Conservation (phyloP, 2,888 invertebrate genomes). For the Camponotus fellah region DNA sequence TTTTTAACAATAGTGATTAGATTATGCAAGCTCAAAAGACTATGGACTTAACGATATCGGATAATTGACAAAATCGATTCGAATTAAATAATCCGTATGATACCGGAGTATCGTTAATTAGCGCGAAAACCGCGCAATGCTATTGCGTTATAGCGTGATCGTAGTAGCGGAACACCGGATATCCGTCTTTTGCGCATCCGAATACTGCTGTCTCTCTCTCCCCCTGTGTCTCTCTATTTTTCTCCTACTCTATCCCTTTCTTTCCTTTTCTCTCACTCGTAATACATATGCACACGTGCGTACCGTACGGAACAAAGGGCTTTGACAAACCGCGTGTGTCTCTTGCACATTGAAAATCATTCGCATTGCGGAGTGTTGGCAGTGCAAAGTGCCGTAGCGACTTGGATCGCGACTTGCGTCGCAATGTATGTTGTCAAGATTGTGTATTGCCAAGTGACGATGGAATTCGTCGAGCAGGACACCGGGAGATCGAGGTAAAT, state of each 20-base stretch:
- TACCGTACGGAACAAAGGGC: conserved; percentile 60
- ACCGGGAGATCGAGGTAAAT: conserved; percentile 60
- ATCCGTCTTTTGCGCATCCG: conserved; percentile 79
- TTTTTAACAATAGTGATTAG: not conserved
- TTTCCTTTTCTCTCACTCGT: conserved; percentile 10
- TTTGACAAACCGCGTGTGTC: conserved; percentile 47
- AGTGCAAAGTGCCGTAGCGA: conserved; percentile 46
- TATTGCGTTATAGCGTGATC: conserved; percentile 46
- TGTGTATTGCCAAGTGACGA: conserved; percentile 84
- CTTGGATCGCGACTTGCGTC: conserved; percentile 36
- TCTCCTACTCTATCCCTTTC: conserved; percentile 8
- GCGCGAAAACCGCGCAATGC: conserved; percentile 36
- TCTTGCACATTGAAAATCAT: conserved; percentile 62
- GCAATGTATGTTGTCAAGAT: conserved; percentile 84
- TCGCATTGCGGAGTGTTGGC: conserved; percentile 37
- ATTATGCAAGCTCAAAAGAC: not conserved
- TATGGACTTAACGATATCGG: not conserved
- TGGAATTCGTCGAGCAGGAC: conserved; percentile 80
- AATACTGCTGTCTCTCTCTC: conserved; percentile 63
- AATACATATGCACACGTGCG: conserved; percentile 57
- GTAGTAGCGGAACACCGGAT: conserved; percentile 83
- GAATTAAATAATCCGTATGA: conserved; percentile 26
- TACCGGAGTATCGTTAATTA: conserved; percentile 54
- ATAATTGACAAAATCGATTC: conserved; percentile 5
- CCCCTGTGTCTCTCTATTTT: conserved; percentile 55